These are phyloP conservation scores for Carollia perspicillata DNA, from an alignment of 2,113 vertebrate genomes.

Conservation along the genomic window DNA sequence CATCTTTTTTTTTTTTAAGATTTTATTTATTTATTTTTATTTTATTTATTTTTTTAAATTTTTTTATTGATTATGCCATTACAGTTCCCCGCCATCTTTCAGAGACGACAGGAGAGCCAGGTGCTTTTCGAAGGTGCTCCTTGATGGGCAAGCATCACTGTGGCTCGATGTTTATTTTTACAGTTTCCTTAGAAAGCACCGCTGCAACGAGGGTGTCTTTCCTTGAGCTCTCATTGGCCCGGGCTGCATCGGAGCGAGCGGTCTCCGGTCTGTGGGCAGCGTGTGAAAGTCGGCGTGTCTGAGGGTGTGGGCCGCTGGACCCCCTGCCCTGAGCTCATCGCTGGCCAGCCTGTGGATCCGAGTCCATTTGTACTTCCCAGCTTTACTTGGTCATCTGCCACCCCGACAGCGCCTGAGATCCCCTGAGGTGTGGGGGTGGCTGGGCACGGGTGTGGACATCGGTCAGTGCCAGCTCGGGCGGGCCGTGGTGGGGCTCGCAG, in stretches of 20 bases:
- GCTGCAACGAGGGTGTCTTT: too few relatives aligned
- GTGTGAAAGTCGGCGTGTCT: not conserved
- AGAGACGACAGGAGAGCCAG: not conserved
- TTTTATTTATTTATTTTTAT: too few relatives aligned
- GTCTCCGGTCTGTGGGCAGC: not conserved
- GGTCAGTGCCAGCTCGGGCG: too few relatives aligned
- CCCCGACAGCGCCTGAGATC: too few relatives aligned
- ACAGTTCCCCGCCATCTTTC: not conserved
- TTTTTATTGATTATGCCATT: too few relatives aligned
- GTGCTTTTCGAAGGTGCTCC: not conserved
- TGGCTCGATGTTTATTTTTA: not conserved
- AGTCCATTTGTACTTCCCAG: rapidly evolving
- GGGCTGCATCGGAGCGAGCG: too few relatives aligned
- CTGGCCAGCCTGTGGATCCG: too few relatives aligned
- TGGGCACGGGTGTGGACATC: not conserved
- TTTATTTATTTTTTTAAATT: too few relatives aligned
- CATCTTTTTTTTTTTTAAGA: too few relatives aligned
- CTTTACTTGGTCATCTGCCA: not conserved
- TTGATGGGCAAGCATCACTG: not conserved
- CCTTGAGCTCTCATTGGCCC: rapidly evolving
- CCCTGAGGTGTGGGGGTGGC: not conserved
- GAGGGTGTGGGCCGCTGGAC: too few relatives aligned
- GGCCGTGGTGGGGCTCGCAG: not conserved
- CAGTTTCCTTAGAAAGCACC: not conserved
- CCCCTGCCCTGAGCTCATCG: not conserved